phyloP scores from a whole-genome alignment of 2,888 invertebrate species.

The Erynnis tages region DNA sequence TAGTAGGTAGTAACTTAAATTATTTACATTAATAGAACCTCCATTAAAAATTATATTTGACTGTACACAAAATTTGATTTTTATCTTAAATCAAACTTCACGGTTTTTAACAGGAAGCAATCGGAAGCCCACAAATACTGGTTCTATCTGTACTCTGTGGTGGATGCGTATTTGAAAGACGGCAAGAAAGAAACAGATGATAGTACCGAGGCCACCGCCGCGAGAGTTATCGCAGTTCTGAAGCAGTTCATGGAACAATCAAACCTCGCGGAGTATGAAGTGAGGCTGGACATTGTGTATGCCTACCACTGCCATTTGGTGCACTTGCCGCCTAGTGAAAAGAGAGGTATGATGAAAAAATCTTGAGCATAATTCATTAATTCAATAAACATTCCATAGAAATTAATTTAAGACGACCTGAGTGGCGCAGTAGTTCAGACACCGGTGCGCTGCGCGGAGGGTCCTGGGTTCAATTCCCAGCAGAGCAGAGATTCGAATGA shows the following conservation, averaged over 20 bases:
- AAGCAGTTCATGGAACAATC: slow-evolving; percentile 92
- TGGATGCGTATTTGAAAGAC: slow-evolving; percentile 81
- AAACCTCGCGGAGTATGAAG: slow-evolving; percentile 90
- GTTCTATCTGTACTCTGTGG: slow-evolving; percentile 91
- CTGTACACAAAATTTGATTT: too few species aligned
- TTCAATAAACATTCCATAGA: too few species aligned
- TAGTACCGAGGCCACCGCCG: slow-evolving; percentile 42
- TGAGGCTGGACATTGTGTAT: slow-evolving; percentile 88
- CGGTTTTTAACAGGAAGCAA: slow-evolving; percentile 76
- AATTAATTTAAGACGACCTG: too few species aligned
- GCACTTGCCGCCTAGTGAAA: slow-evolving; percentile 71
- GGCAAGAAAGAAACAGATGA: slow-evolving; percentile 32
- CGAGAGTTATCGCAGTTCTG: slow-evolving; percentile 78
- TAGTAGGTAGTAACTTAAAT: too few species aligned
- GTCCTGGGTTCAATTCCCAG: too few species aligned
- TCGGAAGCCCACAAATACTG: slow-evolving; percentile 91
- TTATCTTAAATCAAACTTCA: too few species aligned
- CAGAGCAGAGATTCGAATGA: too few species aligned
- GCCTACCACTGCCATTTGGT: slow-evolving; percentile 91
- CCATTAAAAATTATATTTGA: too few species aligned
- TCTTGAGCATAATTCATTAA: too few species aligned
- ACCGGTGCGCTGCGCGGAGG: too few species aligned
- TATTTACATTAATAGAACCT: too few species aligned
- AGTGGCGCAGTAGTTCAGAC: too few species aligned
- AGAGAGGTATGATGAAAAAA: slow-evolving; percentile 57